Evolutionary conservation across 2,888 invertebrate genomes (phyloP).

Genomic region (Brenthis hecate): DNA sequence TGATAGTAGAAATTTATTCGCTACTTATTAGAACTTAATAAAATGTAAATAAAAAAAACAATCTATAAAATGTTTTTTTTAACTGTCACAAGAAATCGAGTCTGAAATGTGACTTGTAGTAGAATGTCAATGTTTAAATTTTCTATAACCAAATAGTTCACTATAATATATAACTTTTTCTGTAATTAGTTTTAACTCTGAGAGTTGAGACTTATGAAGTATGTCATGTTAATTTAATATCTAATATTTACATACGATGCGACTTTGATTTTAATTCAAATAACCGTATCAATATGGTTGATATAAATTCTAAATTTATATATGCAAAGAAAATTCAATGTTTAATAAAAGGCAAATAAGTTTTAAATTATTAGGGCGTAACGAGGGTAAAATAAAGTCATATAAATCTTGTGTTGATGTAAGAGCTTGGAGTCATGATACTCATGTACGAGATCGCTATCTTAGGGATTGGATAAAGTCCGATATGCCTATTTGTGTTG

Average conservation of each 20-base stretch:
- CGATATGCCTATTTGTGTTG: constrained; percentile 64
- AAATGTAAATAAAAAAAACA: constrained; percentile 61
- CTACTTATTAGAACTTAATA: constrained; percentile 46
- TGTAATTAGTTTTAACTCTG: background rate
- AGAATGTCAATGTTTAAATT: constrained; percentile 62
- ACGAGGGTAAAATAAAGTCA: constrained; percentile 80
- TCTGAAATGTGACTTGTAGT: constrained; percentile 59
- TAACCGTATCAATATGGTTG: constrained; percentile 15
- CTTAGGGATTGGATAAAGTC: constrained; percentile 74
- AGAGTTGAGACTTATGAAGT: background rate
- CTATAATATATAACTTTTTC: background rate
- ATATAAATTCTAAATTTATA: constrained; percentile 9
- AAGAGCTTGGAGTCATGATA: constrained; percentile 81
- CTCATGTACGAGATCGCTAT: constrained; percentile 51
- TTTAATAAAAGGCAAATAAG: constrained; percentile 48
- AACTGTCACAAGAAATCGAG: constrained; percentile 72
- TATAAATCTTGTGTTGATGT: constrained; percentile 78
- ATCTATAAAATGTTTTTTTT: constrained; percentile 67
- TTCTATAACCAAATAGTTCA: constrained; percentile 32
- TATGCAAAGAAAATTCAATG: constrained; percentile 54
- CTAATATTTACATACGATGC: background rate
- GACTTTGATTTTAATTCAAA: background rate
- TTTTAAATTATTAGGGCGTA: constrained; percentile 61
- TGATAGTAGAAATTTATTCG: constrained; percentile 55
- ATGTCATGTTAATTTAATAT: background rate